A percentile compares a stretch with the other conserved stretches of the same genome.
phyloP scores from a whole-genome alignment of 2,113 vertebrate genomes.

The Lonchura striata region DNA sequence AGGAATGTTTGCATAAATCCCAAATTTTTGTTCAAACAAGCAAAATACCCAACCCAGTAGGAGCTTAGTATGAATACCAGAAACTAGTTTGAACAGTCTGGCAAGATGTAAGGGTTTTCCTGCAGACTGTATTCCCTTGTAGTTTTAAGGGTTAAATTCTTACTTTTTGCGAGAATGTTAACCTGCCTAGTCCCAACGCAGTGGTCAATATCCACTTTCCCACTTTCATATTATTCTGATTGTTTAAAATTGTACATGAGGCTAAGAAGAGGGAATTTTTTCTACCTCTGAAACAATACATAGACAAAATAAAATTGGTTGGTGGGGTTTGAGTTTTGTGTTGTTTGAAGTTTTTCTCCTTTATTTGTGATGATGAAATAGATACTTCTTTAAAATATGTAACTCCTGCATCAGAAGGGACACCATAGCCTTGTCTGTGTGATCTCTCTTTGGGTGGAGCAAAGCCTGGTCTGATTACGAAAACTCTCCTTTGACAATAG shows the following conservation, averaged over 20 bases:
- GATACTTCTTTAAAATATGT: background rate
- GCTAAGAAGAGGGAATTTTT: background rate
- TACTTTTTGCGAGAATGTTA: background rate
- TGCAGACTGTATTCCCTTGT: background rate
- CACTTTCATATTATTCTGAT: background rate
- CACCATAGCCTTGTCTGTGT: background rate
- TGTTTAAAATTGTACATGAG: background rate
- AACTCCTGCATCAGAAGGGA: background rate
- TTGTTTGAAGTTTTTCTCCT: background rate
- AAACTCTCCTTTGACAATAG: background rate
- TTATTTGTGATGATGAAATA: background rate
- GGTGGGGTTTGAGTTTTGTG: background rate
- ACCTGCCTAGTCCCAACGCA: background rate
- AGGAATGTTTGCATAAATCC: background rate
- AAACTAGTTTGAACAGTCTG: background rate
- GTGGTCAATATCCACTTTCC: background rate
- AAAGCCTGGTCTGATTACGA: background rate
- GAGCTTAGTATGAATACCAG: background rate
- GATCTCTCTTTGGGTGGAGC: background rate
- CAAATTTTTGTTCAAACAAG: background rate
- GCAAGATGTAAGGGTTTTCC: background rate
- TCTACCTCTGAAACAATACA: background rate
- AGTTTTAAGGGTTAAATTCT: background rate
- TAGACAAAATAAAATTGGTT: background rate
- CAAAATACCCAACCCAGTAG: background rate